These are phyloP conservation scores for Drosophila subobscura DNA, from an alignment of 1,140 invertebrate genomes.

Conservation along the genomic window DNA sequence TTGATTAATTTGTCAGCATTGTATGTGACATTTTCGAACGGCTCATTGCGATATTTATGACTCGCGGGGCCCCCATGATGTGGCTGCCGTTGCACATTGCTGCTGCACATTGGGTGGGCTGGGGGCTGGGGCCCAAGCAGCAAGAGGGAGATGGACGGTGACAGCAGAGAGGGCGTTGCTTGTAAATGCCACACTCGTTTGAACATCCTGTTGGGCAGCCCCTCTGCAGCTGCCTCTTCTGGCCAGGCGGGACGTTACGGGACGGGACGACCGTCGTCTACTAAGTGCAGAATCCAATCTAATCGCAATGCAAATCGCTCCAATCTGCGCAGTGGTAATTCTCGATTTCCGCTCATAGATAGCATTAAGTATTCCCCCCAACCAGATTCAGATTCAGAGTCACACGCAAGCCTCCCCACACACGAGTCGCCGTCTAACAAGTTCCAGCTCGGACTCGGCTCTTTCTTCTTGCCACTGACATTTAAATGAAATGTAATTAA, in stretches of 20 bases:
- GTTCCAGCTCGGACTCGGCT: slow-evolving; percentile 23
- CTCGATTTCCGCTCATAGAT: slow-evolving; percentile 82
- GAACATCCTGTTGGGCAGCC: slow-evolving; percentile 72
- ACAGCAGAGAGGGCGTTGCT: slow-evolving; percentile 55
- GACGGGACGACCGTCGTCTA: slow-evolving; percentile 40
- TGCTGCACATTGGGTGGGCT: slow-evolving; percentile 64
- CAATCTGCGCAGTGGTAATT: slow-evolving; percentile 80
- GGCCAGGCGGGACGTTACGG: slow-evolving; percentile 26
- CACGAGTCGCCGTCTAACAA: slow-evolving; percentile 41
- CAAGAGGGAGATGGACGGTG: slow-evolving; percentile 21
- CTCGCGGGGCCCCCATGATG: slow-evolving; percentile 45
- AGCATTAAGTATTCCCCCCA: slow-evolving; percentile 45
- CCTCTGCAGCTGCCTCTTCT: slow-evolving; percentile 63
- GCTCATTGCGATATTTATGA: slow-evolving; percentile 82
- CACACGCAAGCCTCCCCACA: slow-evolving; percentile 27
- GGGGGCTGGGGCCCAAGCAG: slow-evolving; percentile 10
- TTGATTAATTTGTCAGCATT: slow-evolving; percentile 82
- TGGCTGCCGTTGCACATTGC: slow-evolving; percentile 42
- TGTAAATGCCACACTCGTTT: slow-evolving; percentile 71
- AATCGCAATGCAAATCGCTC: slow-evolving; percentile 78
- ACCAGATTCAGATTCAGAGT: slow-evolving; percentile 14
- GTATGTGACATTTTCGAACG: slow-evolving; percentile 78
- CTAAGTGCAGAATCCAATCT: slow-evolving; percentile 18
- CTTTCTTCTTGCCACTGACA: slow-evolving; percentile 53
- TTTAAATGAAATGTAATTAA: slow-evolving; percentile 74